phyloP scores from a whole-genome alignment of 2,797 vertebrate species.

The Rhabdomys pumilio region DNA sequence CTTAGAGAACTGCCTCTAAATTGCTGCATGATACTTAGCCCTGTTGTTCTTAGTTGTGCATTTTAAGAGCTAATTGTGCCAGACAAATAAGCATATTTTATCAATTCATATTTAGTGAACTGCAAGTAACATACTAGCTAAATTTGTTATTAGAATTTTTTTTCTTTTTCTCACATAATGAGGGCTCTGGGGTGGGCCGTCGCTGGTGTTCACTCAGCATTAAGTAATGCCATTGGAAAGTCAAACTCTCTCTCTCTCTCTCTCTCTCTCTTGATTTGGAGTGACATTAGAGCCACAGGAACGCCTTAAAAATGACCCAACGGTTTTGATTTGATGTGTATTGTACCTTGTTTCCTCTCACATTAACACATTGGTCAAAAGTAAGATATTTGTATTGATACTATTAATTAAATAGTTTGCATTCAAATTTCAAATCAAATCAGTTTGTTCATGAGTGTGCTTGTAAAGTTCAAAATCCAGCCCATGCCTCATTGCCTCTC shows the following conservation, averaged over 20 bases:
- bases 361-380: conserved; percentile 20
- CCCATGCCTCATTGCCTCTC: background rate
- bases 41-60: background rate
- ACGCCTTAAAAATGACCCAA: background rate
- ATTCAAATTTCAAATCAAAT: background rate
- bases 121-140: background rate
- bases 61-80: conserved; percentile 28
- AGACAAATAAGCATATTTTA: conserved; percentile 39
- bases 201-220: background rate
- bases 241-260: background rate
- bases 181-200: background rate
- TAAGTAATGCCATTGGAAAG: background rate
- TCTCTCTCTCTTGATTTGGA: background rate
- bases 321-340: background rate
- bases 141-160: background rate
- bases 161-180: conserved; percentile 35
- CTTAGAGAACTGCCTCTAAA: background rate
- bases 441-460: background rate
- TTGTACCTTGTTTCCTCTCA: background rate
- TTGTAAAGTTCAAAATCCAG: background rate
- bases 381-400: background rate
- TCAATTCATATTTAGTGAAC: conserved; percentile 49
- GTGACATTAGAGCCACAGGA: conserved; percentile 32
- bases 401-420: background rate
- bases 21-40: background rate